These are phyloP conservation scores for Coelopa pilipes DNA, from an alignment of 2,888 invertebrate species.

Conservation along the genomic window DNA sequence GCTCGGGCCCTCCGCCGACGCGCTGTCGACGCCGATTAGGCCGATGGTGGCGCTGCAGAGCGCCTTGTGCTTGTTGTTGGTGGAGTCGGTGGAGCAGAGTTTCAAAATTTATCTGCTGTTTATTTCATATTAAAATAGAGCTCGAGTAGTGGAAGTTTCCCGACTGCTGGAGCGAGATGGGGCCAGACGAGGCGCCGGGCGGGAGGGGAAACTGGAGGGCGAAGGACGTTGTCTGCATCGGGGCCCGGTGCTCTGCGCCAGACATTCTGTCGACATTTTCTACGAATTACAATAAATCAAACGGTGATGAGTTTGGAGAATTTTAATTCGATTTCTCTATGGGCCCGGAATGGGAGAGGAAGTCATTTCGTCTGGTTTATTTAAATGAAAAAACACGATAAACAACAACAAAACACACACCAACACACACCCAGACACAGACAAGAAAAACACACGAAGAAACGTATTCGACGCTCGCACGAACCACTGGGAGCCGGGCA, in stretches of 20 bases:
- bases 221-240: background rate
- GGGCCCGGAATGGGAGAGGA: background rate
- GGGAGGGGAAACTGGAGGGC: background rate
- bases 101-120: constrained; percentile 24
- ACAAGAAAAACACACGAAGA: too few species aligned
- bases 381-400: background rate
- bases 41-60: background rate
- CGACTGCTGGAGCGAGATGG: background rate
- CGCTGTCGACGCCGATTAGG: background rate
- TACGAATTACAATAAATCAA: constrained; percentile 42
- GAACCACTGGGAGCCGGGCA: too few species aligned
- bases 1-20: background rate
- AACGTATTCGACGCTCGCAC: too few species aligned
- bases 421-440: too few species aligned
- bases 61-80: background rate
- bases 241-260: background rate
- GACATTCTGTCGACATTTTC: constrained; percentile 43
- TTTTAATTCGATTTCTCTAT: constrained; percentile 36
- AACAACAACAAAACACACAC: too few species aligned
- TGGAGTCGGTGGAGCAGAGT: constrained; percentile 8
- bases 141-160: constrained; percentile 4
- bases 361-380: constrained; percentile 27
- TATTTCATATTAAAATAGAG: constrained; percentile 31
- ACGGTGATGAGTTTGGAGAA: constrained; percentile 40
- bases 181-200: background rate